Evolutionary conservation across 2,797 vertebrate species (phyloP).

Genomic region (Leuciscus waleckii): DNA sequence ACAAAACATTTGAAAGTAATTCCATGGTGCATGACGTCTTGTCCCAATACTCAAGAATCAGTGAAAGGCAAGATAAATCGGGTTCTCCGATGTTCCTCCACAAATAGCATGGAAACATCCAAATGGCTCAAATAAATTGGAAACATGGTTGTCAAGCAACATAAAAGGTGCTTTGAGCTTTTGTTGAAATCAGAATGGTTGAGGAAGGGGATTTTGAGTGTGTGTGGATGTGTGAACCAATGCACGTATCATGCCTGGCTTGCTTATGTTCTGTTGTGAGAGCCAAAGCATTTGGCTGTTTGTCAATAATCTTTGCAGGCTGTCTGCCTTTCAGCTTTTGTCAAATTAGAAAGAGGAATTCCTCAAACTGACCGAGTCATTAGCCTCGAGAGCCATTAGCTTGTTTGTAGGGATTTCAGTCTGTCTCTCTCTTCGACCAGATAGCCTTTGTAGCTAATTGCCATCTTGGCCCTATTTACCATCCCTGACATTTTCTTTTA

Average conservation of each 20-base stretch:
- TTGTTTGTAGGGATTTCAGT: slow-evolving; percentile 73
- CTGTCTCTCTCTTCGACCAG: slow-evolving; percentile 54
- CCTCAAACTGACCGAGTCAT: slow-evolving; percentile 72
- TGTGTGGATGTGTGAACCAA: slow-evolving; percentile 56
- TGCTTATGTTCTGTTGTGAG: slow-evolving; percentile 66
- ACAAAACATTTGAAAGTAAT: neutral
- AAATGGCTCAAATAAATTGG: slow-evolving; percentile 74
- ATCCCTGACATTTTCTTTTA: slow-evolving; percentile 77
- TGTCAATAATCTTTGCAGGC: slow-evolving; percentile 74
- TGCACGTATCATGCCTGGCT: slow-evolving; percentile 51
- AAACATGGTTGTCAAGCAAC: slow-evolving; percentile 66
- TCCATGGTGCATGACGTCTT: neutral
- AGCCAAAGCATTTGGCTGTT: slow-evolving; percentile 61
- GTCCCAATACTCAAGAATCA: neutral
- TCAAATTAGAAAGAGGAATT: slow-evolving; percentile 80
- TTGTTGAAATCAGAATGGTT: slow-evolving; percentile 66
- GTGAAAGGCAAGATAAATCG: slow-evolving; percentile 66
- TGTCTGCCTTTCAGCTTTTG: slow-evolving; percentile 70
- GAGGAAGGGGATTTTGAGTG: slow-evolving; percentile 48
- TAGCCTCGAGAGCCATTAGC: slow-evolving; percentile 71
- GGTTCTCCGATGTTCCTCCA: slow-evolving; percentile 64
- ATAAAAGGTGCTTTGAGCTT: slow-evolving; percentile 68
- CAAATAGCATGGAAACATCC: slow-evolving; percentile 71
- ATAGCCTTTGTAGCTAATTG: slow-evolving; percentile 72
- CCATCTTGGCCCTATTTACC: slow-evolving; percentile 72